phyloP scores from a whole-genome alignment of 2,888 invertebrate genomes.

The Spisula subtruncata region DNA sequence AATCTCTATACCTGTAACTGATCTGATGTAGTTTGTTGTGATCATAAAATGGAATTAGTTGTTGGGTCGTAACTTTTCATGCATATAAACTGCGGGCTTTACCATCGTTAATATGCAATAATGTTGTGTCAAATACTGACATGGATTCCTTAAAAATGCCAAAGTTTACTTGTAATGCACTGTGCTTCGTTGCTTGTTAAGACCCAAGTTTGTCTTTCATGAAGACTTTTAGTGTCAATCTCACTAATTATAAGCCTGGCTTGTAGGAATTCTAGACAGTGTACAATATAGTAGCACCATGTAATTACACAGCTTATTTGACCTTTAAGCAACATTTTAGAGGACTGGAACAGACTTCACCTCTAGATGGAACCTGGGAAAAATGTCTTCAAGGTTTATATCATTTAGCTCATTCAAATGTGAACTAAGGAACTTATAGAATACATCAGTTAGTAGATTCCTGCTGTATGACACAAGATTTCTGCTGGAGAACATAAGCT shows the following conservation, averaged over 20 bases:
- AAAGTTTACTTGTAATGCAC: background rate
- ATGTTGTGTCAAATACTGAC: constrained; percentile 29
- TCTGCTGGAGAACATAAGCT: too few relatives aligned
- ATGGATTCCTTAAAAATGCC: constrained; percentile 28
- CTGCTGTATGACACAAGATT: too few relatives aligned
- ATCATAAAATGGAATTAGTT: constrained; percentile 56
- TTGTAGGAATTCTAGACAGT: background rate
- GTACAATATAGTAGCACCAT: background rate
- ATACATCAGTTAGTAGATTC: too few relatives aligned
- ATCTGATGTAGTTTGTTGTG: constrained; percentile 17
- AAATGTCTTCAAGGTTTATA: too few relatives aligned
- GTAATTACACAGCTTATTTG: constrained; percentile 2
- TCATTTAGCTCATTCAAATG: too few relatives aligned
- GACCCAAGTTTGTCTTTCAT: background rate
- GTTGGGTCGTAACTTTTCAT: constrained; percentile 34
- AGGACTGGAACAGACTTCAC: too few relatives aligned
- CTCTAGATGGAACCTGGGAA: too few relatives aligned
- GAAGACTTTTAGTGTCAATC: background rate
- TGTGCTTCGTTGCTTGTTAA: constrained; percentile 14
- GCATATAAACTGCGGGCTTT: constrained; percentile 45
- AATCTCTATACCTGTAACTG: constrained; percentile 13
- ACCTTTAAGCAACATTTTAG: background rate
- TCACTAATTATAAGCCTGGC: background rate
- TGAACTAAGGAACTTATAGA: too few relatives aligned
- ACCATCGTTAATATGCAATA: constrained; percentile 47